Conservation (phyloP, 2,113 vertebrate genomes). For the Elgaria multicarinata region DNA sequence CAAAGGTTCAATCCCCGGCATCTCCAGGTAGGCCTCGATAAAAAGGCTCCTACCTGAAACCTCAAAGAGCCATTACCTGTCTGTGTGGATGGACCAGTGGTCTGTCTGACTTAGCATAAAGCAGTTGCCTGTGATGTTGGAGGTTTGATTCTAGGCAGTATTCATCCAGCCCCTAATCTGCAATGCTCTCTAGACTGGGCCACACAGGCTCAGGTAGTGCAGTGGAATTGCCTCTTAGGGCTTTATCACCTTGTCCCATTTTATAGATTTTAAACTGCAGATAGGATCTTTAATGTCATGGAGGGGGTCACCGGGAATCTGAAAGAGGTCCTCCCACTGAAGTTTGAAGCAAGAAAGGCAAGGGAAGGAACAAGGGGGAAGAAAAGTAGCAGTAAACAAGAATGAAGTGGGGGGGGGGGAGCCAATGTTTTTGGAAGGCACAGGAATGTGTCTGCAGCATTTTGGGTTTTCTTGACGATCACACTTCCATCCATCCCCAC, state of each 20-base stretch:
- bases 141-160: not conserved
- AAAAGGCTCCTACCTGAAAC: not conserved
- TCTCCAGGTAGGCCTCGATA: not conserved
- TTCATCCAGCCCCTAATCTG: not conserved
- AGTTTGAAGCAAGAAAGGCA: not conserved
- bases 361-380: not conserved
- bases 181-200: not conserved
- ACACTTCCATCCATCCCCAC: not conserved
- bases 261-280: not conserved
- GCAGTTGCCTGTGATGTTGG: not conserved
- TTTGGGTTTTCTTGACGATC: no score
- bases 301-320: not conserved
- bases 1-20: not conserved
- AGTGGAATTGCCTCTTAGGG: no score
- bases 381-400: not conserved
- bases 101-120: not conserved
- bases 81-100: not conserved
- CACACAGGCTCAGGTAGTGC: not conserved
- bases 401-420: no score
- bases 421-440: not conserved
- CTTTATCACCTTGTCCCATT: not conserved
- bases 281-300: not conserved
- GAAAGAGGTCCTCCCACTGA: not conserved
- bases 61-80: not conserved
- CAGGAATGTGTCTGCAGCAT: not conserved